Evolutionary conservation across 2,888 invertebrate species (phyloP), one percentile per base, ranked within the genome.

Genomic region (Orchesella flavescens): DNA sequence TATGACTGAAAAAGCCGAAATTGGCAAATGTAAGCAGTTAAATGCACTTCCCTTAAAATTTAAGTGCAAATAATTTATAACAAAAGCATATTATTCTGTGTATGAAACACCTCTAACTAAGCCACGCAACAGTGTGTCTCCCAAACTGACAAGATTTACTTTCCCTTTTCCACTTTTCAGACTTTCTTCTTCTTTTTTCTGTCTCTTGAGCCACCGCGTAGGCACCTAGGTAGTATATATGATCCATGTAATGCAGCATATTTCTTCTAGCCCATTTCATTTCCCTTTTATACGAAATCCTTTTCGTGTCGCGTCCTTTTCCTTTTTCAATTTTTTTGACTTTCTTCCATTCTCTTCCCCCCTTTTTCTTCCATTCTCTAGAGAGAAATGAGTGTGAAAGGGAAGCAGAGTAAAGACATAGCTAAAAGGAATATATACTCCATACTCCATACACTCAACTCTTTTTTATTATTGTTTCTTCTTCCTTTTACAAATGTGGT

Each of bases 251-350:
- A 68, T 46, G 44, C 1, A 68, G 66, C 46, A 69, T 21, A 72
- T 72, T 43, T 72, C 44, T 72, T 72, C 59, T 72, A 44, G 57
- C 72, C 72, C 72, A 72, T 72, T 72, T 72, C 72, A 72, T 59
- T 53, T 72, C 57, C 72, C 72, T 72, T 43, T 72, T 72, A 57
- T 44, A 23, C 24, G 72, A 34, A 72, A 72, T 57, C 72, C 57
- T 49, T 46, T 68, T 21, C 19, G 34, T 34, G 34, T 34, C 68
- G 21, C 49, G 24, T 71, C 23, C 7, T n/a, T 55, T 24, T 68
- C 46, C 69, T 24, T 69, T 12, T 68, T 21, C 49, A 46, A n/a
- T 17, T 57, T 17, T 57, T 57, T 57, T 19, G 10, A 10, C 55
- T 21, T 15, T 24, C 71, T 72, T 23, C 61, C 55, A 15, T 53